Base-by-base conservation (phyloP, 2,888 invertebrate genomes). In the Prosopocoilus inquinatus region DNA sequence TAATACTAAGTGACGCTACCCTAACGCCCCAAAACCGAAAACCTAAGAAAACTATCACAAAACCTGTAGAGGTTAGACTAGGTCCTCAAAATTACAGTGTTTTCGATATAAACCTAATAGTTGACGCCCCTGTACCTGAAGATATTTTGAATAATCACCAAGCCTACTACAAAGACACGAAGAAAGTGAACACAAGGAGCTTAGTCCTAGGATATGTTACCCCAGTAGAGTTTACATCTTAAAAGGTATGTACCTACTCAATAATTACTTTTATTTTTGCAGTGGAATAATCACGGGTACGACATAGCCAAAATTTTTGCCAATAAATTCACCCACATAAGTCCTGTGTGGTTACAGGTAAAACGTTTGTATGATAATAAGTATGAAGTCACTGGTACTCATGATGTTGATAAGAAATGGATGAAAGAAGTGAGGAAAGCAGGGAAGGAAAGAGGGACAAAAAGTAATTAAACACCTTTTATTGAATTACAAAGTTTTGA, bases 271-370 rank as follows among this genome's bases (percentile, higher is more conserved):
- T 36, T 34, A 12, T 38, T 50, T 53, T 82, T 80, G 60, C 73
- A 96, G 95, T 97, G 97, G 97, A 96, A 97, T 72, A 88, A 83
- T 62, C 92, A 91, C 78, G 97, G 97, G 0, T 94, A 96, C 77
- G 91, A 95, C 76, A 84, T 96, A 47, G 93, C 96, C 0, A 95
- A 95, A 78, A 84, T 82, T 52, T 96, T 96, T 81, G 89, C 86
- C 8, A 84, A 87, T 41, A 97, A 97, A 76, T 92, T 97, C 67
- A 88, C 91, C 48, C 89, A 90, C 68, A 85, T 97, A 16, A 93
- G 96, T 0, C 97, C 97, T 0, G 96, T 96, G 0, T 98, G 97
- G 97, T 82, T 97, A 32, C 94, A 96, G 78, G 79, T 96, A 9
- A 83, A 85, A 56, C 79, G 87, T 36, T 84, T 84, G 55, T 82